Evolutionary conservation across 2,797 vertebrate species (phyloP), one percentile per base, ranked within the genome.

Genomic region (Heteromormyrus szaboi): DNA sequence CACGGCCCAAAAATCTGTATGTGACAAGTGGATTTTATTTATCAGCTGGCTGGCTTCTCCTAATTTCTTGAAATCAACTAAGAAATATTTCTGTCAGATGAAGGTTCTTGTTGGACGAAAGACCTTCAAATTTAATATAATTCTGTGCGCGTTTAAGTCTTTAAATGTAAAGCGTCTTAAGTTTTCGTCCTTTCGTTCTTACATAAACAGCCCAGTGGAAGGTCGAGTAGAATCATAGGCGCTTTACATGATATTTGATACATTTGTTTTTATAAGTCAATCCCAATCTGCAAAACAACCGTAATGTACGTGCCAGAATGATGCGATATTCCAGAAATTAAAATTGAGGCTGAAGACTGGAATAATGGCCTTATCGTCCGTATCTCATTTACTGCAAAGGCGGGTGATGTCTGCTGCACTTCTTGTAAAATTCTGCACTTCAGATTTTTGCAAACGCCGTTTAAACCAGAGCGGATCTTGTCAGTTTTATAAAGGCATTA

Each of bases 361-460:
- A 85, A 48, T 53, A 50, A 50, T 85, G 76, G 76, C 76, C 76
- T 81, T 81, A 81, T 50, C 46, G 44, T 51, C 53, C 81, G 54
- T 48, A 89, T 89, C 81, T 68, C 59, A 68, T 33, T 89, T 83
- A 46, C 88, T 85, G 56, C 56, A 65, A 85, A 89, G 81, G 54
- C 79, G 88, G 79, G 81, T 85, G 88, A 89, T 89, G 56, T 85
- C 81, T 81, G 81, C 41, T 46, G 54, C 54, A 68, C 81, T 68
- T 59, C 46, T 65, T 51, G 56, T 46, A 65, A 50, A 85, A 89
- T 46, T 53, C 25, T 29, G 48, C 22, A 85, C 83, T 50, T 50
- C n/a, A 85, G 44, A 50, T 53, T 50, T 2, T 53, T 85, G 48
- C 83, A 25, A 85, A 51, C 81, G 48, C 83, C 22, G 83, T 25